A percentile compares a stretch with the other conserved stretches of the same genome.
These are phyloP conservation scores for Pelodytes ibericus DNA, from an alignment of 2,797 vertebrate genomes.

Conservation along the genomic window DNA sequence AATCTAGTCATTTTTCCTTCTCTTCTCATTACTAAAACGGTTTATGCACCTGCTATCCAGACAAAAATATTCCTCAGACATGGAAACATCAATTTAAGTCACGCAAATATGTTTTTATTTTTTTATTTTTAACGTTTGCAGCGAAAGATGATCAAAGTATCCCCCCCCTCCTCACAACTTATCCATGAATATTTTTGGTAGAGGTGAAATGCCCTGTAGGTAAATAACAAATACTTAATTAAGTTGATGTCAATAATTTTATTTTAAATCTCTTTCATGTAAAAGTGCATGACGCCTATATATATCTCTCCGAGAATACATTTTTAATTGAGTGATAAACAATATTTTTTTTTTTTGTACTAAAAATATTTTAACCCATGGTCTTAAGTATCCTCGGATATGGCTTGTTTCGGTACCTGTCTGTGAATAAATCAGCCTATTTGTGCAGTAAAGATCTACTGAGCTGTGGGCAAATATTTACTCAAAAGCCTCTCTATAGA, in stretches of 20 bases:
- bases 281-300: slow-evolving; percentile 24
- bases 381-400: neutral
- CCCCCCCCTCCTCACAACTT: slow-evolving; percentile 15
- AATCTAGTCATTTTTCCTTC: no score
- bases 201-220: slow-evolving; percentile 52
- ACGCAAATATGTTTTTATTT: slow-evolving; percentile 9
- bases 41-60: neutral
- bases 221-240: slow-evolving; percentile 57
- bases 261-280: slow-evolving; percentile 50
- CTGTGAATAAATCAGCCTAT: neutral
- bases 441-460: neutral
- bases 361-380: slow-evolving; percentile 31
- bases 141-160: slow-evolving; percentile 29
- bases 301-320: slow-evolving; percentile 19
- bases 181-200: slow-evolving; percentile 56
- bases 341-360: slow-evolving; percentile 1
- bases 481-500: neutral
- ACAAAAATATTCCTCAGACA: slow-evolving; percentile 13
- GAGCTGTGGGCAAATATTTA: neutral
- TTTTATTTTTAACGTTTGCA: neutral
- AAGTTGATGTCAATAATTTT: slow-evolving; percentile 58
- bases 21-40: no score
- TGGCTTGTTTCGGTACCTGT: neutral
- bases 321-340: slow-evolving; percentile 46
- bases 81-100: slow-evolving; percentile 23